Conservation (phyloP, 2,888 invertebrate species). For the Drosophila maculinotata region DNA sequence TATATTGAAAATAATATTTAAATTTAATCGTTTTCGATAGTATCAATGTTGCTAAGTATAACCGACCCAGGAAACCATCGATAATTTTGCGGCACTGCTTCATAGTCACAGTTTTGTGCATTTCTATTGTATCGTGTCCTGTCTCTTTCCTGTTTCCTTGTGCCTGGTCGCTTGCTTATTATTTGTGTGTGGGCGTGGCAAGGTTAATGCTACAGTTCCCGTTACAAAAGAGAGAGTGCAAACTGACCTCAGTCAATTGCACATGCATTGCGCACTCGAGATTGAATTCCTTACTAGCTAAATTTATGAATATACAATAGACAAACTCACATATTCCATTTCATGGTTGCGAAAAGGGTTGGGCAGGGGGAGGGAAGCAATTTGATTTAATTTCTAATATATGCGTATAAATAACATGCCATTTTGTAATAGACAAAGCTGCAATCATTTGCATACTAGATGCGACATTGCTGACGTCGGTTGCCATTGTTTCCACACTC, state of each 20-base stretch:
- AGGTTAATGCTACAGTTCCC: slow-evolving; percentile 11
- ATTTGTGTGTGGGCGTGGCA: slow-evolving; percentile 22
- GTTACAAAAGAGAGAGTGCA: slow-evolving; percentile 5
- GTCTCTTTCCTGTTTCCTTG: neutral
- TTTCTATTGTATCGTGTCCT: neutral
- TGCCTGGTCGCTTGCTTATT: neutral
- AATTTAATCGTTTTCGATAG: too few species aligned
- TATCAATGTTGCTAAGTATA: too few species aligned
- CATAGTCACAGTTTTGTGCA: neutral
- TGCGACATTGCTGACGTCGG: slow-evolving; percentile 27
- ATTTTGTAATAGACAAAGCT: slow-evolving; percentile 43
- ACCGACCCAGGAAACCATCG: too few species aligned
- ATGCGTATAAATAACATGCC: slow-evolving; percentile 47
- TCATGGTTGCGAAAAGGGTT: neutral
- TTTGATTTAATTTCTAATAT: slow-evolving; percentile 35
- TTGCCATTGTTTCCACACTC: slow-evolving; percentile 31
- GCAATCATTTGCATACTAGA: slow-evolving; percentile 57
- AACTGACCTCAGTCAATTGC: slow-evolving; percentile 68
- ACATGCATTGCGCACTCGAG: slow-evolving; percentile 39
- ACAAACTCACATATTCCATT: slow-evolving; percentile 1
- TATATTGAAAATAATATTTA: neutral
- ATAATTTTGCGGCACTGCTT: neutral
- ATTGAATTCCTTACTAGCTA: slow-evolving; percentile 22
- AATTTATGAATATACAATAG: slow-evolving; percentile 20
- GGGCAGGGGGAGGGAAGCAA: neutral